Evolutionary conservation across 2,797 vertebrate species (phyloP).

Genomic region (Holocentrus rufus): DNA sequence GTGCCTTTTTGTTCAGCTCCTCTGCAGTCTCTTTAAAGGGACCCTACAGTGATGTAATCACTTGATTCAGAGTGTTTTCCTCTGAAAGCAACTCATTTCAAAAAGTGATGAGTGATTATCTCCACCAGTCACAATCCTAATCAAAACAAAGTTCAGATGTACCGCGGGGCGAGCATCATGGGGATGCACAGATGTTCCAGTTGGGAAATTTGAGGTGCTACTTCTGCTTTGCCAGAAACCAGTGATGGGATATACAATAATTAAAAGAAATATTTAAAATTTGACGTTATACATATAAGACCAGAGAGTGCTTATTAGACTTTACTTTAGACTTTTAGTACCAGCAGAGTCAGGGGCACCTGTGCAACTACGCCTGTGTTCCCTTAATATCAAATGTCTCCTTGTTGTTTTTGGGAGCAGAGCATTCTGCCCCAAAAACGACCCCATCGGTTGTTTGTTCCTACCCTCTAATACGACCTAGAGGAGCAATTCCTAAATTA

Average conservation of each 20-base stretch:
- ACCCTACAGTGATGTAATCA: slow-evolving; percentile 52
- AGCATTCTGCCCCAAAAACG: too few relatives aligned
- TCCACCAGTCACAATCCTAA: slow-evolving; percentile 47
- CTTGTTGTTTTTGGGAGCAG: slow-evolving; percentile 7
- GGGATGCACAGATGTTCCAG: slow-evolving; percentile 48
- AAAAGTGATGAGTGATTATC: slow-evolving; percentile 54
- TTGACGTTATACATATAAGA: slow-evolving; percentile 8
- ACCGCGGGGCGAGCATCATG: slow-evolving; percentile 1
- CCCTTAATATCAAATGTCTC: too few relatives aligned
- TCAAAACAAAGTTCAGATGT: slow-evolving; percentile 56
- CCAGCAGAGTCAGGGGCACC: slow-evolving; percentile 18
- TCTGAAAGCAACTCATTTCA: slow-evolving; percentile 45
- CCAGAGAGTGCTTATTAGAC: slow-evolving; percentile 19
- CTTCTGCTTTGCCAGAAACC: slow-evolving; percentile 38
- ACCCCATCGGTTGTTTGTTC: too few relatives aligned
- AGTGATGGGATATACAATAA: slow-evolving; percentile 38
- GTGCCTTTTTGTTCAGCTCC: slow-evolving; percentile 24
- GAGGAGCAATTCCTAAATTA: too few relatives aligned
- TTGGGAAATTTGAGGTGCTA: slow-evolving; percentile 41
- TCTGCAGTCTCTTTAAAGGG: slow-evolving; percentile 41
- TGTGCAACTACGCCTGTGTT: slow-evolving; percentile 5
- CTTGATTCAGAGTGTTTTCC: slow-evolving; percentile 59
- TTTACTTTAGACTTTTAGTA: slow-evolving; percentile 37
- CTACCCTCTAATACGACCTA: too few relatives aligned
- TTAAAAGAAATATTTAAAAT: slow-evolving; percentile 26